These are phyloP conservation scores for Isaurus tuberculatus DNA, from an alignment of 92 coral and sea anemone species.

Conservation along the genomic window DNA sequence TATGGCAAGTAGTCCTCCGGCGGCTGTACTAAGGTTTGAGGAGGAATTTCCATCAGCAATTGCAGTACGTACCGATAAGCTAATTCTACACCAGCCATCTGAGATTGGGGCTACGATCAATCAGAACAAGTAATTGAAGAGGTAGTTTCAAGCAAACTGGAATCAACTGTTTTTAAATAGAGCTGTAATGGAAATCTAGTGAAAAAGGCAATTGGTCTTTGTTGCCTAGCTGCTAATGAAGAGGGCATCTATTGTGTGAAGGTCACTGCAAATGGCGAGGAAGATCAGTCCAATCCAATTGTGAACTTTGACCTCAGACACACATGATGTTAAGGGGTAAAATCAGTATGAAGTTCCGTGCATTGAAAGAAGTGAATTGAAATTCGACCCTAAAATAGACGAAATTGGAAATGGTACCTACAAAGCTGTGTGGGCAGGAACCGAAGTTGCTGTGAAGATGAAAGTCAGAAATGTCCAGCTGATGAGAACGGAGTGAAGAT, in stretches of 20 bases:
- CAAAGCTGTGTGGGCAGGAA: slow-evolving; percentile 24
- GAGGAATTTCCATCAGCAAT: too few relatives aligned
- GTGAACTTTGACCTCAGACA: neutral
- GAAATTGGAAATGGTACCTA: slow-evolving; percentile 30
- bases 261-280: slow-evolving; percentile 14
- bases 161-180: neutral
- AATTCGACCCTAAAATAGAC: slow-evolving; percentile 3
- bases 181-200: slow-evolving; percentile 11
- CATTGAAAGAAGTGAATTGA: slow-evolving; percentile 31
- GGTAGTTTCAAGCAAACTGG: slow-evolving; percentile 17
- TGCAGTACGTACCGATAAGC: too few relatives aligned
- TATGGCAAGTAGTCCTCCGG: neutral
- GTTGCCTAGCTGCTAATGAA: slow-evolving; percentile 29
- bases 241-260: slow-evolving; percentile 31
- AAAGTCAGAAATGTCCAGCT: slow-evolving; percentile 17
- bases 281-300: slow-evolving; percentile 24
- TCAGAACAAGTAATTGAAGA: slow-evolving; percentile 23
- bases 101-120: slow-evolving; percentile 39
- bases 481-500: slow-evolving; percentile 25
- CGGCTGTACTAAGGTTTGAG: neutral
- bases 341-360: slow-evolving; percentile 4
- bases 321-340: neutral
- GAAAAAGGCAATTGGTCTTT: slow-evolving; percentile 11
- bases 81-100: slow-evolving; percentile 20
- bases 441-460: slow-evolving; percentile 30